Conservation (phyloP, 1,140 invertebrate genomes). For the Euglossa dilemma region DNA sequence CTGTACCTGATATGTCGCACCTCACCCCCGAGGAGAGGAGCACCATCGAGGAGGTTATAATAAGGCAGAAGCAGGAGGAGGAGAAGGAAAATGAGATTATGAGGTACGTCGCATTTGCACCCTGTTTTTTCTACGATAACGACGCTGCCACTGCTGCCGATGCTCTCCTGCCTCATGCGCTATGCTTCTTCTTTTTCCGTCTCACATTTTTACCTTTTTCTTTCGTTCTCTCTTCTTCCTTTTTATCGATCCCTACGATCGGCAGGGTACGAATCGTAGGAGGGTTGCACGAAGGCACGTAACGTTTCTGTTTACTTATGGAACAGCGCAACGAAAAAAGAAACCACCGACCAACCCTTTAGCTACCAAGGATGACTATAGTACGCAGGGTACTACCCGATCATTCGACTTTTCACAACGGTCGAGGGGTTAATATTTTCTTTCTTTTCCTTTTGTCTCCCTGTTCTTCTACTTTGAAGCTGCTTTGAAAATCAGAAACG, state of each 20-base stretch:
- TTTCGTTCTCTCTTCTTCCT: too few species aligned
- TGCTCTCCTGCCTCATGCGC: not conserved
- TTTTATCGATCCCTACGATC: not conserved
- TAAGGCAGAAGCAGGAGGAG: conserved; percentile 98
- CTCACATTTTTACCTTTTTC: too few species aligned
- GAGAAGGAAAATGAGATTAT: conserved; percentile 97
- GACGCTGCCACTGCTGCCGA: not conserved
- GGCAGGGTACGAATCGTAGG: not conserved
- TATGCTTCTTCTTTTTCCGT: not conserved
- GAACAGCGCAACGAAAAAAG: too few species aligned
- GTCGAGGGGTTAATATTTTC: too few species aligned
- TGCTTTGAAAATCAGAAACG: not conserved
- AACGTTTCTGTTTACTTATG: too few species aligned
- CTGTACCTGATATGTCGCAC: conserved; percentile 98
- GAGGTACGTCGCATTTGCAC: conserved; percentile 84
- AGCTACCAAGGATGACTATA: not conserved
- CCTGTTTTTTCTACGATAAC: not conserved
- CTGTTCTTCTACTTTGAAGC: not conserved
- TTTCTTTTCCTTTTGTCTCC: too few species aligned
- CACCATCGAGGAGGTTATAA: conserved; percentile 98
- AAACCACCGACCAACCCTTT: not conserved
- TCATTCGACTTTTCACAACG: too few species aligned
- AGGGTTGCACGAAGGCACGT: too few species aligned
- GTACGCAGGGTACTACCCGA: not conserved
- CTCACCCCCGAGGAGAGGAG: conserved; percentile 98